phyloP scores from a whole-genome alignment of 2,888 invertebrate genomes.

The Drosophila fungiperda region DNA sequence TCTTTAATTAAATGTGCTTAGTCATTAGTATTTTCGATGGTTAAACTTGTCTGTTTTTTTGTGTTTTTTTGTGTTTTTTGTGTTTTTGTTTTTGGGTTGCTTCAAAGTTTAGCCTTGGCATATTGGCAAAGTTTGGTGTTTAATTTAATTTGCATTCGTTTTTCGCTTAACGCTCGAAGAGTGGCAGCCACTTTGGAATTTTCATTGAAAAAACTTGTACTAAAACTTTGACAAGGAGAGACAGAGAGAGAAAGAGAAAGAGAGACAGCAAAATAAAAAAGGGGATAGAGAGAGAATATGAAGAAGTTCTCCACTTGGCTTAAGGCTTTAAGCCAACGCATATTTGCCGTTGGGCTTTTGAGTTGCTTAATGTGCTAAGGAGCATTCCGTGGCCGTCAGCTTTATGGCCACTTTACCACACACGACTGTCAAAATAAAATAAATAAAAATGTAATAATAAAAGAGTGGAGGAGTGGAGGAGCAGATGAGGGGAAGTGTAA shows the following conservation, averaged over 20 bases:
- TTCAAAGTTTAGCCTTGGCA: constrained; percentile 62
- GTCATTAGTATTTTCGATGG: constrained; percentile 5
- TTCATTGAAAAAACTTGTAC: constrained; percentile 44
- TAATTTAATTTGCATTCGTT: constrained; percentile 71
- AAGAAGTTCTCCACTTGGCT: constrained; percentile 8
- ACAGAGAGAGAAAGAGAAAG: not conserved
- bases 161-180: constrained; percentile 40
- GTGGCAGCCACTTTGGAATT: constrained; percentile 45
- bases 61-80: constrained; percentile 1
- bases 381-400: constrained; percentile 25
- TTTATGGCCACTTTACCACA: constrained; percentile 47
- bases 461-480: not conserved
- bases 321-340: constrained; percentile 32
- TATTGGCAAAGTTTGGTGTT: constrained; percentile 74
- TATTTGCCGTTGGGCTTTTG: constrained; percentile 13
- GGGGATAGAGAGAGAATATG: not conserved
- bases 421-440: not conserved
- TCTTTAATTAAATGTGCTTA: constrained; percentile 60
- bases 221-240: constrained; percentile 13
- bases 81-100: constrained; percentile 8
- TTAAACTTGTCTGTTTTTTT: not conserved
- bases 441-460: not conserved
- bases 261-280: not conserved
- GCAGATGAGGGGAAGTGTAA: constrained; percentile 7
- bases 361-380: constrained; percentile 32